These are phyloP conservation scores for Alsophila aescularia DNA, from an alignment of 2,888 invertebrate genomes.

Conservation along the genomic window DNA sequence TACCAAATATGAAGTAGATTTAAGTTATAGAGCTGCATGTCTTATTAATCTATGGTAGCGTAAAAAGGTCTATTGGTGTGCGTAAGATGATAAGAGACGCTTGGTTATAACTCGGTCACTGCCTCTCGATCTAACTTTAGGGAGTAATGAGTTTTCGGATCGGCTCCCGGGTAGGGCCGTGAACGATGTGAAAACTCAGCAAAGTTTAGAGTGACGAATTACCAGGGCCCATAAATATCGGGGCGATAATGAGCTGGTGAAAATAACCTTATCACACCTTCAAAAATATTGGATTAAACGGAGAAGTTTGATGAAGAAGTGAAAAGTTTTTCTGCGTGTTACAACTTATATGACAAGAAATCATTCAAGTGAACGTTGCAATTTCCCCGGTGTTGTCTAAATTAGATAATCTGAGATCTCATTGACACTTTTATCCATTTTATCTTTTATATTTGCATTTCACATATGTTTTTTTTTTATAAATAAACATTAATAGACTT, in stretches of 20 bases:
- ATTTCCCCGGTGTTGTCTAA: too few species aligned
- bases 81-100: background rate
- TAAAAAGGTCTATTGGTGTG: background rate
- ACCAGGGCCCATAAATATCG: slow-evolving; percentile 47
- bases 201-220: slow-evolving; percentile 54
- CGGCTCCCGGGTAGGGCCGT: slow-evolving; percentile 42
- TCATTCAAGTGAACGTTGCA: too few species aligned
- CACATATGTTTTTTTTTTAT: too few species aligned
- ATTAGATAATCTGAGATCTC: too few species aligned
- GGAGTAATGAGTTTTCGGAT: slow-evolving; percentile 66
- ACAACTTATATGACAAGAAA: too few species aligned
- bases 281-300: background rate
- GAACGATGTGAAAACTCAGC: slow-evolving; percentile 54
- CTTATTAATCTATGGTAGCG: background rate
- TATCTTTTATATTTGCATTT: too few species aligned
- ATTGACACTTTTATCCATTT: too few species aligned
- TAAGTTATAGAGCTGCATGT: too few species aligned
- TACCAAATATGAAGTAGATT: too few species aligned
- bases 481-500: too few species aligned
- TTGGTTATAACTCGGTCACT: slow-evolving; percentile 7
- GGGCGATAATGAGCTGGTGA: slow-evolving; percentile 39
- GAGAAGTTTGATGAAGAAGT: slow-evolving; percentile 3
- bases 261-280: slow-evolving; percentile 22
- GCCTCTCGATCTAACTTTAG: slow-evolving; percentile 28
- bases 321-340: background rate